Evolutionary conservation across 2,797 vertebrate genomes (phyloP).

Genomic region (Salarias fasciatus): DNA sequence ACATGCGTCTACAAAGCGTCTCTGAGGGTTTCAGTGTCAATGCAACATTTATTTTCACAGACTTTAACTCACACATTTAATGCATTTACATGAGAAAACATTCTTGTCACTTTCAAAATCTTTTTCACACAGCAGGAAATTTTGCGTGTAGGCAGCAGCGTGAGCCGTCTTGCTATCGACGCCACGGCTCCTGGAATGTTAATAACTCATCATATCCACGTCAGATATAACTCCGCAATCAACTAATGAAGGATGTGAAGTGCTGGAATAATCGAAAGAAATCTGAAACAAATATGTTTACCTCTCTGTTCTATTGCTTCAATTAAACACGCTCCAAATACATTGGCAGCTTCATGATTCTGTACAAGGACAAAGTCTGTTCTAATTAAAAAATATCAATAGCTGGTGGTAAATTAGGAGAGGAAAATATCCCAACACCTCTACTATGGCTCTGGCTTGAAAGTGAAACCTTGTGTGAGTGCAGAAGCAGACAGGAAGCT

Average conservation of each 20-base stretch:
- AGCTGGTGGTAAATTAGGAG: slow-evolving; percentile 21
- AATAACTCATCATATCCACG: slow-evolving; percentile 20
- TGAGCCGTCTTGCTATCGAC: slow-evolving; percentile 36
- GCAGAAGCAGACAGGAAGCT: slow-evolving; percentile 75
- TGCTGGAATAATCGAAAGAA: slow-evolving; percentile 23
- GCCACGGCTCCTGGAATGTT: slow-evolving; percentile 16
- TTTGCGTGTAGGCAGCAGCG: slow-evolving; percentile 34
- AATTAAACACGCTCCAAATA: no score
- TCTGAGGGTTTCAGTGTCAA: background rate
- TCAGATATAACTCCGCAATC: slow-evolving; percentile 19
- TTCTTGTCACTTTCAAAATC: slow-evolving; percentile 1
- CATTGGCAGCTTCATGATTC: slow-evolving; percentile 33
- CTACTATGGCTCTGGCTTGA: slow-evolving; percentile 41
- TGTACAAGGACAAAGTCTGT: slow-evolving; percentile 21
- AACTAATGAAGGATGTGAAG: slow-evolving; percentile 9
- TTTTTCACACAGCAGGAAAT: slow-evolving; percentile 22
- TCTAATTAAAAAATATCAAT: slow-evolving; percentile 39
- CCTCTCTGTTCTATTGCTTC: no score
- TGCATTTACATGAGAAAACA: slow-evolving; percentile 1
- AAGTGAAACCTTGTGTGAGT: slow-evolving; percentile 68
- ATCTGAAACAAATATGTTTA: slow-evolving; percentile 17
- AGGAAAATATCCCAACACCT: slow-evolving; percentile 29
- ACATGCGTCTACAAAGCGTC: no score
- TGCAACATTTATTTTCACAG: slow-evolving; percentile 3
- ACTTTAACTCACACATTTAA: slow-evolving; percentile 4